A percentile compares a stretch with the other conserved stretches of the same genome.
phyloP scores from a whole-genome alignment of 2,888 invertebrate species.

The Cacoxenus indagator region DNA sequence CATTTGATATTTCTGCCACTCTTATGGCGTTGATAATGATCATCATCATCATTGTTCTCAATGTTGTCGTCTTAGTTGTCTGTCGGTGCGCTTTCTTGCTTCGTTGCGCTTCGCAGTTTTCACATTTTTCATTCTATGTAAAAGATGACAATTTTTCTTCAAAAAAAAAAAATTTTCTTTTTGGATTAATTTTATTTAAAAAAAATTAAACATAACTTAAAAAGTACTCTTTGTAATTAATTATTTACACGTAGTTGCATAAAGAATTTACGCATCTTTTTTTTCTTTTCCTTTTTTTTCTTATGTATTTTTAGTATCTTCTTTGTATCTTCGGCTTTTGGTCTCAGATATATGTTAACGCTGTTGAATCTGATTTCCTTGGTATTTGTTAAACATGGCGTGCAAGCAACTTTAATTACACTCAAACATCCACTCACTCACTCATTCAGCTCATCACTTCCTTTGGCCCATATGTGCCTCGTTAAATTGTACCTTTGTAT shows the following conservation, averaged over 20 bases:
- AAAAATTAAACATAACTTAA: constrained; percentile 11
- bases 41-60: not conserved
- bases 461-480: not conserved
- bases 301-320: not conserved
- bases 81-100: not conserved
- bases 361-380: no score
- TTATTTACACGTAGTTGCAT: constrained; percentile 13
- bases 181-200: constrained; percentile 31
- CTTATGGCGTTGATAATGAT: not conserved
- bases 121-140: constrained; percentile 12
- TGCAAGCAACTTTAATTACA: not conserved
- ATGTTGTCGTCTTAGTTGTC: not conserved
- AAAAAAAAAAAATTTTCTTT: constrained; percentile 27
- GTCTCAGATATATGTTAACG: no score
- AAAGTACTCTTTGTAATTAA: constrained; percentile 10
- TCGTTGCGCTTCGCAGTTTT: constrained; percentile 8
- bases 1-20: not conserved
- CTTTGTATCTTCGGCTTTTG: no score
- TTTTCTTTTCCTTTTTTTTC: no score
- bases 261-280: no score
- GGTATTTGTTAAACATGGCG: not conserved
- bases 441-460: not conserved
- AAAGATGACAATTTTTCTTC: no score
- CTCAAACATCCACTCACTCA: not conserved
- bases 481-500: no score